These are phyloP conservation scores for Babylonia areolata DNA, from an alignment of 1,140 invertebrate species.

Conservation along the genomic window DNA sequence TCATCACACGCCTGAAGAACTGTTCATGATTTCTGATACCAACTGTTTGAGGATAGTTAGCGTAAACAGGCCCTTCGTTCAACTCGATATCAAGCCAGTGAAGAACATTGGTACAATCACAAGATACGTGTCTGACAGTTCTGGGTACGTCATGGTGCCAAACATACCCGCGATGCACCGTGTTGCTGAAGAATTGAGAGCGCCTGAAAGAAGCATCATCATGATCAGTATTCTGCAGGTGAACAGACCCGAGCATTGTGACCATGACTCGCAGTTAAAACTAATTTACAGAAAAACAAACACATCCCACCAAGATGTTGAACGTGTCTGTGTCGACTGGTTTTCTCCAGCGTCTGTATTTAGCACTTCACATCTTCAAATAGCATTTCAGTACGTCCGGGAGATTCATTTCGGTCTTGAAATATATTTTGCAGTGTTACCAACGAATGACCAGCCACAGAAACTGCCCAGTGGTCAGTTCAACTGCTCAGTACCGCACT, in stretches of 20 bases:
- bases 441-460: background rate
- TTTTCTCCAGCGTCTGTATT: background rate
- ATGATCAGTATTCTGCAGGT: too few relatives aligned
- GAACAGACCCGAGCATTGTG: too few relatives aligned
- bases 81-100: background rate
- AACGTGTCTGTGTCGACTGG: background rate
- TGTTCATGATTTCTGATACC: background rate
- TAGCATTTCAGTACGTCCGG: background rate
- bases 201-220: too few relatives aligned
- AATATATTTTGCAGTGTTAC: background rate
- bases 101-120: background rate
- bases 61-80: background rate
- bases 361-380: background rate
- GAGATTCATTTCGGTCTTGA: background rate
- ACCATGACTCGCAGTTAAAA: background rate
- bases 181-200: too few relatives aligned
- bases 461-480: background rate
- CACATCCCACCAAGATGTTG: background rate
- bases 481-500: constrained; percentile 7
- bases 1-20: background rate
- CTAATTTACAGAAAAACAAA: background rate
- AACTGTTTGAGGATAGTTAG: background rate
- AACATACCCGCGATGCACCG: too few relatives aligned
- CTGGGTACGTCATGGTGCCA: background rate
- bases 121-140: background rate